Conservation (phyloP, 1,140 invertebrate species). For the Caerostris extrusa region DNA sequence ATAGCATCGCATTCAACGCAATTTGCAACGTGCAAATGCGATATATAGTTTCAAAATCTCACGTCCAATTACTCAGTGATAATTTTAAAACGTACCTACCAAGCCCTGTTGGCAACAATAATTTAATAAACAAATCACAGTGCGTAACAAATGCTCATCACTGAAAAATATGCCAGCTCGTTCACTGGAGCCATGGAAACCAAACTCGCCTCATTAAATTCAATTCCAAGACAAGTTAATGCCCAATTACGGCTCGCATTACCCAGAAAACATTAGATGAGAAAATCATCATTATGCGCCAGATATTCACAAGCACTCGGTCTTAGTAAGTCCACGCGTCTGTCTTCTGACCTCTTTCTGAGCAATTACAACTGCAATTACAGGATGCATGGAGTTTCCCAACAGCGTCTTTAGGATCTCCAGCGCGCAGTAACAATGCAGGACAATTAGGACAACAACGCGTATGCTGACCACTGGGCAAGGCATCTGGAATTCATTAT, state of each 20-base stretch:
- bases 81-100: too few relatives aligned
- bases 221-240: neutral
- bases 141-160: too few relatives aligned
- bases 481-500: neutral
- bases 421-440: conserved; percentile 34
- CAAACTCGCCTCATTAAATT: conserved; percentile 11
- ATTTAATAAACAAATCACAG: too few relatives aligned
- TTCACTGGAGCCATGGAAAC: neutral
- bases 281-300: neutral
- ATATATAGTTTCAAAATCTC: too few relatives aligned
- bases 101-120: too few relatives aligned
- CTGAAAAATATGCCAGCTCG: too few relatives aligned
- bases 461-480: neutral
- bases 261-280: neutral
- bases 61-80: too few relatives aligned
- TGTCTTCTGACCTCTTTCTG: neutral
- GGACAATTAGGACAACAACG: conserved; percentile 4
- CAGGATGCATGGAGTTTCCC: conserved; percentile 3
- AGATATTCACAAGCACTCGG: neutral
- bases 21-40: too few relatives aligned
- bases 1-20: too few relatives aligned
- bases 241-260: neutral
- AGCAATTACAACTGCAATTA: conserved; percentile 54
- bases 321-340: neutral
- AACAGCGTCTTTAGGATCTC: conserved; percentile 23